Evolutionary conservation across 2,113 vertebrate genomes (phyloP), one percentile per base, ranked within the genome.

Genomic region (Oceanodroma tethys): DNA sequence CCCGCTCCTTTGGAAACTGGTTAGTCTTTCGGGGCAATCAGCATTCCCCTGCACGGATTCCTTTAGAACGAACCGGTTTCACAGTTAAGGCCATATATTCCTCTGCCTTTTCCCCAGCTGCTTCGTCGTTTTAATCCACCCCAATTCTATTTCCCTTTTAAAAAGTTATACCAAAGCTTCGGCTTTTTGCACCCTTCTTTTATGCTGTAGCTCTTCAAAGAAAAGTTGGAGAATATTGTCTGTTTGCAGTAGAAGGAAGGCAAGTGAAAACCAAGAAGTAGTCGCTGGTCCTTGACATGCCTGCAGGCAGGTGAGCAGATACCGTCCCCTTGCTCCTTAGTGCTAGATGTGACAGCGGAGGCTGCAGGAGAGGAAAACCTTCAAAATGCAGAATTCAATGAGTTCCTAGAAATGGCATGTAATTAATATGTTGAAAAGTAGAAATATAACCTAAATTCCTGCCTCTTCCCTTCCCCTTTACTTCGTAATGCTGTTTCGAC

Each of bases 381-480:
- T 55, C 27, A 13, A 32, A 75, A 40, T 19, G 27, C 60, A 53
- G 48, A 74, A 94, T 56, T 67, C 53, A 66, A 2, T 10, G 7
- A 74, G 11, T 63, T 70, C 45, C 63, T 84, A 13, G 13, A 38
- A 70, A 18, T 7, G 5, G 6, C 0, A 0, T 27, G 22, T 23
- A 67, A 55, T 75, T 17, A 27, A 34, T 82, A 21, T 8, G 6
- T 26, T 22, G 11, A 43, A 74, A 79, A 92, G 34, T 10, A 68
- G 32, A 40, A 83, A 26, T 8, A 11, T 2, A 62, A 19, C 11
- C 11, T 6, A 1, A 65, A 56, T 52, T 62, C 56, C 65, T 68
- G 6, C 62, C 22, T 67, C n/a, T 72, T 59, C 16, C 38, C 38
- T 43, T 43, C 40, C 40, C 23, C 19, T 63, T 63, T 29, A 2